phyloP scores from a whole-genome alignment of 2,113 vertebrate genomes.

The Pipa parva region DNA sequence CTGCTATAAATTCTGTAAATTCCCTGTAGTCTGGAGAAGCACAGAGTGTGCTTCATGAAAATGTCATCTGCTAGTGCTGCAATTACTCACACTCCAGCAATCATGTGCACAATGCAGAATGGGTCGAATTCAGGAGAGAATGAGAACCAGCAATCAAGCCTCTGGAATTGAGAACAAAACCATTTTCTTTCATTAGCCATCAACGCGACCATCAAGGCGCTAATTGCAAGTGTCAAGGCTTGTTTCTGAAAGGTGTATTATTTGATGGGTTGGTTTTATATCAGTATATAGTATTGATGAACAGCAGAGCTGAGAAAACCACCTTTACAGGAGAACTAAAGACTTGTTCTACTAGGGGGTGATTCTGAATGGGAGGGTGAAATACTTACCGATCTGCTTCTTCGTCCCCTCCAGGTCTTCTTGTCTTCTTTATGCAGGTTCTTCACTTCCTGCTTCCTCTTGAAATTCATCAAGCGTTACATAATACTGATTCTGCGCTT shows the following conservation, averaged over 20 bases:
- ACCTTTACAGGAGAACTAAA: too few relatives aligned
- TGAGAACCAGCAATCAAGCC: constrained; percentile 77
- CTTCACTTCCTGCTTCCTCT: too few relatives aligned
- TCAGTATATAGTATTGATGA: constrained; percentile 62
- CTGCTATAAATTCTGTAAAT: constrained; percentile 60
- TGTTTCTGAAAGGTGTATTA: constrained; percentile 76
- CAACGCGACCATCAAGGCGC: constrained; percentile 76
- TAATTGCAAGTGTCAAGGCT: constrained; percentile 77
- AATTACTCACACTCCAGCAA: constrained; percentile 77
- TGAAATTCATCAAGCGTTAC: too few relatives aligned
- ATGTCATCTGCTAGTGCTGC: constrained; percentile 72
- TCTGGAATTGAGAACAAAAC: constrained; percentile 76
- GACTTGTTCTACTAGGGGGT: too few relatives aligned
- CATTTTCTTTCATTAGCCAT: constrained; percentile 78
- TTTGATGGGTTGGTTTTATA: constrained; percentile 68
- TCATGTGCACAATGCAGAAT: constrained; percentile 71
- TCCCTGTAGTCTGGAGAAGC: constrained; percentile 64
- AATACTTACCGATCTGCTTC: too few relatives aligned
- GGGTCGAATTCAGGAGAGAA: constrained; percentile 78
- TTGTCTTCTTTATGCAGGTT: too few relatives aligned
- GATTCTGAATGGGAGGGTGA: too few relatives aligned
- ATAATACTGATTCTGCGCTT: too few relatives aligned
- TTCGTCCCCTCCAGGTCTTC: too few relatives aligned
- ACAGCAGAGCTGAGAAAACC: constrained; percentile 45
- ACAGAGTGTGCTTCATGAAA: constrained; percentile 65